phyloP scores from a whole-genome alignment of 1,140 invertebrate species.

The Sarcophaga peregrina region DNA sequence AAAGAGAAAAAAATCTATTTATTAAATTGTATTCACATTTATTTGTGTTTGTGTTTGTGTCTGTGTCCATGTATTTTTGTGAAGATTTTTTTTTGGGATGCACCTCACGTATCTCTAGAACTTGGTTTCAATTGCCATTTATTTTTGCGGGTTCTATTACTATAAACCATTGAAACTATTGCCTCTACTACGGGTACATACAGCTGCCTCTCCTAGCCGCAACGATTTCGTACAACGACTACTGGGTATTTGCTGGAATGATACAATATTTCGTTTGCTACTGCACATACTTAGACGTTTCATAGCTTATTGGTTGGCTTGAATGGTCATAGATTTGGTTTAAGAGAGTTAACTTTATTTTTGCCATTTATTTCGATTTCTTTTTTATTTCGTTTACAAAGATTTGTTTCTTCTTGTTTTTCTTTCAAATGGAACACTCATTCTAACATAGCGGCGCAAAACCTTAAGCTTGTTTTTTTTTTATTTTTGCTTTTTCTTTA shows the following conservation, averaged over 20 bases:
- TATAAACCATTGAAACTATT: slow-evolving; percentile 2
- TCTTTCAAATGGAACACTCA: background rate
- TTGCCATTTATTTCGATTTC: slow-evolving; percentile 35
- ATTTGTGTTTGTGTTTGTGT: too few species aligned
- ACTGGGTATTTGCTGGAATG: slow-evolving; percentile 27
- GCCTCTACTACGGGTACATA: background rate
- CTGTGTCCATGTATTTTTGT: background rate
- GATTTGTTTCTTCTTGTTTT: slow-evolving; percentile 23
- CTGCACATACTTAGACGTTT: slow-evolving; percentile 34
- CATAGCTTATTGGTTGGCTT: slow-evolving; percentile 38
- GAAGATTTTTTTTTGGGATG: slow-evolving; percentile 16
- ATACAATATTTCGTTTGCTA: slow-evolving; percentile 13
- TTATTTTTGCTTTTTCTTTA: too few species aligned
- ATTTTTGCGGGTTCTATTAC: slow-evolving; percentile 37
- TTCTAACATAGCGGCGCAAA: background rate
- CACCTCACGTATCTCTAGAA: slow-evolving; percentile 37
- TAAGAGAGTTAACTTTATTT: slow-evolving; percentile 28
- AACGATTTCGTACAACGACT: background rate
- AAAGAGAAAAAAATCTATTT: slow-evolving; percentile 33
- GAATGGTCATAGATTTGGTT: slow-evolving; percentile 36
- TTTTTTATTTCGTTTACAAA: slow-evolving; percentile 13
- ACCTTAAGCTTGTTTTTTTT: slow-evolving; percentile 1
- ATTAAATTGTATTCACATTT: slow-evolving; percentile 33
- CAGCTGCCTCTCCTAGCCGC: background rate
- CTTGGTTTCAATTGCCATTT: slow-evolving; percentile 41